phyloP scores from a whole-genome alignment of 1,140 invertebrate species.

The Ceratina australensis region DNA sequence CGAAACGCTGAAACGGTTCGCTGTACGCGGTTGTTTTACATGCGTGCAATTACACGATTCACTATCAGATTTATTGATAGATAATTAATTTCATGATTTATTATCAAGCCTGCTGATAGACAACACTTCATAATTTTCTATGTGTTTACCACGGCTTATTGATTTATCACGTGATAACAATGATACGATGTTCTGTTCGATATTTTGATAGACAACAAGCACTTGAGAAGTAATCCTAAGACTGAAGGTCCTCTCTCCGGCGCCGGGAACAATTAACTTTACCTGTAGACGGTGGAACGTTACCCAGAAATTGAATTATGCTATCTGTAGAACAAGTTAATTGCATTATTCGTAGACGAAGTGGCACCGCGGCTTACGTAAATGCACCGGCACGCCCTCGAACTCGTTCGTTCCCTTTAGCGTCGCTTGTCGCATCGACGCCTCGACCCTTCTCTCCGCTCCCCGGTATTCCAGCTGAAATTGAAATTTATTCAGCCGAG shows the following conservation, averaged over 20 bases:
- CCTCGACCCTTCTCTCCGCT: background rate
- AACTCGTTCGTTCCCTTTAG: slow-evolving; percentile 55
- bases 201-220: too few relatives aligned
- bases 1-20: too few relatives aligned
- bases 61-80: too few relatives aligned
- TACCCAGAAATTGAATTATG: slow-evolving; percentile 68
- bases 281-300: slow-evolving; percentile 37
- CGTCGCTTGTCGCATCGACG: slow-evolving; percentile 16
- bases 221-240: too few relatives aligned
- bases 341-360: slow-evolving; percentile 64
- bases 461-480: slow-evolving; percentile 53
- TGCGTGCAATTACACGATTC: too few relatives aligned
- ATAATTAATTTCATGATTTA: too few relatives aligned
- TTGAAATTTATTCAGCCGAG: slow-evolving; percentile 66
- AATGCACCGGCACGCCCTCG: slow-evolving; percentile 56
- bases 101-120: too few relatives aligned
- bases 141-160: too few relatives aligned
- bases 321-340: slow-evolving; percentile 63
- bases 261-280: slow-evolving; percentile 55
- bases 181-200: too few relatives aligned
- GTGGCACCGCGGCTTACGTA: slow-evolving; percentile 53
- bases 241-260: background rate
- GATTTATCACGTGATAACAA: too few relatives aligned
- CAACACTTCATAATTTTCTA: too few relatives aligned
- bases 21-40: too few relatives aligned